Percentiles rank a stretch among this genome's conserved stretches.
Conservation (phyloP, 1,140 invertebrate species). For the Drosophila orosa region DNA sequence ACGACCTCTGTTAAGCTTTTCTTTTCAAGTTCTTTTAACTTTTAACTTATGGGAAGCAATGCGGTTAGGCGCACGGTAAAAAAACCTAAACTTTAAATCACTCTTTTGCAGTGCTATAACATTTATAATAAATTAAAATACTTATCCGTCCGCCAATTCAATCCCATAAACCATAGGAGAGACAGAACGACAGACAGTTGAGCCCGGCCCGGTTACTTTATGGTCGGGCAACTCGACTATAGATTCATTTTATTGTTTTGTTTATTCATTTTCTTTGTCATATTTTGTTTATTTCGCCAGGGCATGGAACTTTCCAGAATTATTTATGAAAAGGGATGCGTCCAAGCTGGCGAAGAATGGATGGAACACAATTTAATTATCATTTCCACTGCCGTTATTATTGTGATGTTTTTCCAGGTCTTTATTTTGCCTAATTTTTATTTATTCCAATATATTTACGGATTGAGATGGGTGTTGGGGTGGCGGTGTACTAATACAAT, state of each 20-base stretch:
- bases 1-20: neutral
- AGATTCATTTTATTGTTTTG: constrained; percentile 3
- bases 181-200: neutral
- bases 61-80: neutral
- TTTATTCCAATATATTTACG: neutral
- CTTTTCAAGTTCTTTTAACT: neutral
- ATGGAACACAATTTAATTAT: constrained; percentile 96
- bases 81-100: neutral
- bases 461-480: neutral
- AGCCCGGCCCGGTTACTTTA: neutral
- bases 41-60: neutral
- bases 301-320: constrained; percentile 90
- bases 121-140: neutral
- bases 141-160: neutral
- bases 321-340: constrained; percentile 97
- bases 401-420: constrained; percentile 94
- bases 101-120: neutral
- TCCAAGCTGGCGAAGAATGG: constrained; percentile 97
- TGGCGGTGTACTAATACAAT: neutral
- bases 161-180: neutral
- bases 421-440: constrained; percentile 47
- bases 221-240: neutral
- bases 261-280: constrained; percentile 11
- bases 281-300: constrained; percentile 84
- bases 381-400: constrained; percentile 93